These are phyloP conservation scores for Spea hammondii DNA, from an alignment of 2,797 vertebrate species.

Conservation along the genomic window DNA sequence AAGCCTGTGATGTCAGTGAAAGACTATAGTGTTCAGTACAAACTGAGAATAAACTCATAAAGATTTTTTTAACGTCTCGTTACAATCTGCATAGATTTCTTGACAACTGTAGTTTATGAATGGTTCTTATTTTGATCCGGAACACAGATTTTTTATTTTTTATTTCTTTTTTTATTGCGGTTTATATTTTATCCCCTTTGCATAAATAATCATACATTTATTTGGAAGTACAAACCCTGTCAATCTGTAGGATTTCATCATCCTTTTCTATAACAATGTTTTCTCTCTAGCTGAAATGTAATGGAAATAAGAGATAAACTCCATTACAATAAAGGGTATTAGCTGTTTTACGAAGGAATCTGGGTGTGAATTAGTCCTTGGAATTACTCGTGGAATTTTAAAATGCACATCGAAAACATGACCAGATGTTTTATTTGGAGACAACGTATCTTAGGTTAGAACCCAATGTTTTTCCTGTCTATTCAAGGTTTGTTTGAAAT, in stretches of 20 bases:
- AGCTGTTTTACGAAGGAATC: constrained; percentile 32
- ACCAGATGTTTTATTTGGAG: constrained; percentile 38
- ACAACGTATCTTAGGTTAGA: constrained; percentile 31
- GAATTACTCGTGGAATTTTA: constrained; percentile 13
- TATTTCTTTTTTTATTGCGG: constrained; percentile 54
- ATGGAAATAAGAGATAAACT: neutral
- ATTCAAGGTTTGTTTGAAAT: constrained; percentile 30
- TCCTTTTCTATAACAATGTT: neutral
- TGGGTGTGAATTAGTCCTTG: constrained; percentile 11
- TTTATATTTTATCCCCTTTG: constrained; percentile 28
- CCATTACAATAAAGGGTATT: constrained; percentile 7
- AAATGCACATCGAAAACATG: constrained; percentile 35
- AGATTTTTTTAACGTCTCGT: constrained; percentile 34
- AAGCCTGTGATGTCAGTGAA: constrained; percentile 57
- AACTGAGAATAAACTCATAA: constrained; percentile 59
- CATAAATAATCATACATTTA: constrained; percentile 40
- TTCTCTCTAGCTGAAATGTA: constrained; percentile 31
- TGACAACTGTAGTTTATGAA: constrained; percentile 60
- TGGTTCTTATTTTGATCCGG: constrained; percentile 55
- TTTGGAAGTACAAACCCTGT: constrained; percentile 18
- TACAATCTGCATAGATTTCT: constrained; percentile 58
- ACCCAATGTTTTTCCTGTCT: constrained; percentile 41
- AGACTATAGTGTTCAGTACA: constrained; percentile 60
- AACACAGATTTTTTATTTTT: constrained; percentile 51
- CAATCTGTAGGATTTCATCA: neutral